Conservation (phyloP, 1,140 invertebrate species). For the Lasioglossum albipes region DNA sequence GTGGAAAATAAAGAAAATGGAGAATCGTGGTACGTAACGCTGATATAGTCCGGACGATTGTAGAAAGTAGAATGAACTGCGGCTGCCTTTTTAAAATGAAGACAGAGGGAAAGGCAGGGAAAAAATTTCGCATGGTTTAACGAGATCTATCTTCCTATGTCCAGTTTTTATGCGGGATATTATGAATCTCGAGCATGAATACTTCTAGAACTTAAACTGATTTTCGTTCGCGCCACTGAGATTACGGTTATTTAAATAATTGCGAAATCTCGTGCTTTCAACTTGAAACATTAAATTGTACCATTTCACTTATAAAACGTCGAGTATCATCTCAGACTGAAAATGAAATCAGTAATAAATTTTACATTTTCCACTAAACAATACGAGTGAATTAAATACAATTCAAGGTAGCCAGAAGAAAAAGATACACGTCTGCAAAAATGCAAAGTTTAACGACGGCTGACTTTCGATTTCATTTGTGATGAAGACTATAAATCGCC, state of each 20-base stretch:
- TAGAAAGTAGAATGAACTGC: not conserved
- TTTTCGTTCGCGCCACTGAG: no score
- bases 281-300: not conserved
- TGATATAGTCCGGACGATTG: not conserved
- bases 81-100: not conserved
- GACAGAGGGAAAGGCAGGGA: not conserved
- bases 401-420: no score
- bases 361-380: no score
- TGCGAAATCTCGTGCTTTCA: not conserved
- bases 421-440: no score
- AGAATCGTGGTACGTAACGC: not conserved
- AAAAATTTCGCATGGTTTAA: not conserved
- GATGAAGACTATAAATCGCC: no score
- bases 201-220: no score
- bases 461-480: no score
- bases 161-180: not conserved
- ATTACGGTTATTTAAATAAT: not conserved
- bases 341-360: no score
- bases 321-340: no score
- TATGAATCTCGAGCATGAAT: not conserved
- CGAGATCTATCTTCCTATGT: not conserved
- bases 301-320: no score
- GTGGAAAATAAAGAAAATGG: not conserved
- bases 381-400: no score
- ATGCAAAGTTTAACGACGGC: no score